A percentile compares a stretch with the other conserved stretches of the same genome.
These are phyloP conservation scores for Onychomys arenicola DNA, from an alignment of 2,797 vertebrate species.

Conservation along the genomic window DNA sequence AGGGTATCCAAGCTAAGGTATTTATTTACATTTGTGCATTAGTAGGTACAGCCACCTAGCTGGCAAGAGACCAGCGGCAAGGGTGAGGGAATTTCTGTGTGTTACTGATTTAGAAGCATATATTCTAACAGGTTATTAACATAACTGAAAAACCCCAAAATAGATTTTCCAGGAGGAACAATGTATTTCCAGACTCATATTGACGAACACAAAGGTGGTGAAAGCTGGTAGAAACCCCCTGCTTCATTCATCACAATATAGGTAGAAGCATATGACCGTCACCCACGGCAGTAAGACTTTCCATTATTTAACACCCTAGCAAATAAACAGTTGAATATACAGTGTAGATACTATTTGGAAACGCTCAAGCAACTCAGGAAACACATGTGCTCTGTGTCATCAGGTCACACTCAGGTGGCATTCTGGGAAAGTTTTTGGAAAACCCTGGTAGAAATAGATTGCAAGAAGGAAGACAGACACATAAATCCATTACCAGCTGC, in stretches of 20 bases:
- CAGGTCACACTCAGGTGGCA: conserved; percentile 76
- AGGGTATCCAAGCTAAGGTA: neutral
- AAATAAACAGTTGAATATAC: conserved; percentile 73
- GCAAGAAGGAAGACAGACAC: conserved; percentile 13
- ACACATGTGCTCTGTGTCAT: conserved; percentile 75
- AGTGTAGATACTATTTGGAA: conserved; percentile 68
- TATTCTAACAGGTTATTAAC: neutral
- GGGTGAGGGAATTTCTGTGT: neutral
- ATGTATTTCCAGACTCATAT: neutral
- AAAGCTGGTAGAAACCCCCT: conserved; percentile 67
- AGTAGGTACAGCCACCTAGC: neutral
- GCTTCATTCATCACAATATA: conserved; percentile 45
- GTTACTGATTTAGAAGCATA: conserved; percentile 12
- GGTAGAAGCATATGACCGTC: conserved; percentile 18
- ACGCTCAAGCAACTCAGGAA: conserved; percentile 77
- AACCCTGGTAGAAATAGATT: conserved; percentile 75
- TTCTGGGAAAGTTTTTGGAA: conserved; percentile 78
- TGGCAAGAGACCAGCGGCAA: neutral
- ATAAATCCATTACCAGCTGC: conserved; percentile 75
- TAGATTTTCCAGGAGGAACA: neutral
- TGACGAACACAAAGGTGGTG: neutral
- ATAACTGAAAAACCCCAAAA: conserved; percentile 35
- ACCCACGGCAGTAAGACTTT: conserved; percentile 64
- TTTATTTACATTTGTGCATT: neutral
- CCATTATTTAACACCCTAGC: conserved; percentile 69